Evolutionary conservation across 2,797 vertebrate species (phyloP).

Genomic region (Thalassophryne amazonica): DNA sequence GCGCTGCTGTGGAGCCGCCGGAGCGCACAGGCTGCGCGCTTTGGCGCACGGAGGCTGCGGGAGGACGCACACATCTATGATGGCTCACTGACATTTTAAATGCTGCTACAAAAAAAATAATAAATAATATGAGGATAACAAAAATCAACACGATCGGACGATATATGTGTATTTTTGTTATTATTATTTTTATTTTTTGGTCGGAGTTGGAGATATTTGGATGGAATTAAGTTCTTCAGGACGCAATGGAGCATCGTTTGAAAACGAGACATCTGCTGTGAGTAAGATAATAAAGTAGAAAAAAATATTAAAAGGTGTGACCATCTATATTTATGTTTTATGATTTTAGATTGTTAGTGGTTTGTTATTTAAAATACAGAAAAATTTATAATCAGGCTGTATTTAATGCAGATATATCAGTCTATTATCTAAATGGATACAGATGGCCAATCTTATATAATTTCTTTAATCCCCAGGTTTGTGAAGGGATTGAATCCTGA

Average conservation of each 20-base stretch:
- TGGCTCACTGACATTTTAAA: constrained; percentile 28
- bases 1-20: constrained; percentile 23
- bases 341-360: no score
- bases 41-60: constrained; percentile 41
- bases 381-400: no score
- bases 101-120: no score
- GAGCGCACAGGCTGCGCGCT: constrained; percentile 16
- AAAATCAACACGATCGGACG: no score
- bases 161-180: no score
- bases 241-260: constrained; percentile 18
- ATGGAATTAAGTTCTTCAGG: constrained; percentile 24
- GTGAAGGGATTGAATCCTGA: constrained; percentile 33
- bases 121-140: no score
- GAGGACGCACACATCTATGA: constrained; percentile 22
- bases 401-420: not conserved
- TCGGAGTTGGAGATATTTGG: constrained; percentile 1
- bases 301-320: not conserved
- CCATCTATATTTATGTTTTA: no score
- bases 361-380: not conserved
- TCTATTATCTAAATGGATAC: not conserved
- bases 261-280: not conserved
- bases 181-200: not conserved
- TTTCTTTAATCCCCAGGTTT: constrained; percentile 44
- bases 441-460: constrained; percentile 1
- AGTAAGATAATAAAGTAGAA: not conserved